phyloP scores from a whole-genome alignment of 2,888 invertebrate genomes.

The Amphipyra tragopoginis region DNA sequence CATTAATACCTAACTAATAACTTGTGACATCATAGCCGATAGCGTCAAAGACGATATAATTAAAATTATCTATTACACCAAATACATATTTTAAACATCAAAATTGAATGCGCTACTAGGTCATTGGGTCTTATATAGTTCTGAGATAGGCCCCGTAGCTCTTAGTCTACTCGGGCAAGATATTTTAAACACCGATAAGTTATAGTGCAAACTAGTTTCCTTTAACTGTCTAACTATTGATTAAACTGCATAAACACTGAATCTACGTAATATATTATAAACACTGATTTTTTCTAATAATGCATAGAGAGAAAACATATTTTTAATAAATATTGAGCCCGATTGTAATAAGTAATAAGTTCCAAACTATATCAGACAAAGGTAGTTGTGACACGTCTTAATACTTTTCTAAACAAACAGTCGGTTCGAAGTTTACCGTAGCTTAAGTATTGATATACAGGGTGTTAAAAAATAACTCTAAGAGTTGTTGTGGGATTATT shows the following conservation, averaged over 20 bases:
- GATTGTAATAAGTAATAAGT: constrained; percentile 17
- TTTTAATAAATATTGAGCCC: constrained; percentile 29
- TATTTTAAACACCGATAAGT: background rate
- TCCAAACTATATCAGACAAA: background rate
- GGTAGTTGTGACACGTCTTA: constrained; percentile 11
- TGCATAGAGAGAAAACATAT: constrained; percentile 4
- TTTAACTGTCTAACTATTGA: background rate
- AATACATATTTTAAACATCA: constrained; percentile 18
- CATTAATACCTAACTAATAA: constrained; percentile 36
- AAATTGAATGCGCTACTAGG: constrained; percentile 18
- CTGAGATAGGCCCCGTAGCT: constrained; percentile 6
- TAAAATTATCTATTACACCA: constrained; percentile 41
- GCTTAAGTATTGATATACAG: background rate
- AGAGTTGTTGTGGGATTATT: too few species aligned
- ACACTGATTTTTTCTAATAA: constrained; percentile 13
- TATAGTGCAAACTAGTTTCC: background rate
- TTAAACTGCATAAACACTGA: constrained; percentile 9
- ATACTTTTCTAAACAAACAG: background rate
- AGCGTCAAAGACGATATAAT: constrained; percentile 30
- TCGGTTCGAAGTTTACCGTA: background rate
- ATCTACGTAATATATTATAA: constrained; percentile 8
- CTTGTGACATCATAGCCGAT: constrained; percentile 43
- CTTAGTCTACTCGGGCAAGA: background rate
- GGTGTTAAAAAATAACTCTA: too few species aligned
- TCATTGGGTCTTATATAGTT: constrained; percentile 5